These are phyloP conservation scores for Chiloscyllium punctatum DNA, from an alignment of 2,797 vertebrate genomes.

Conservation along the genomic window DNA sequence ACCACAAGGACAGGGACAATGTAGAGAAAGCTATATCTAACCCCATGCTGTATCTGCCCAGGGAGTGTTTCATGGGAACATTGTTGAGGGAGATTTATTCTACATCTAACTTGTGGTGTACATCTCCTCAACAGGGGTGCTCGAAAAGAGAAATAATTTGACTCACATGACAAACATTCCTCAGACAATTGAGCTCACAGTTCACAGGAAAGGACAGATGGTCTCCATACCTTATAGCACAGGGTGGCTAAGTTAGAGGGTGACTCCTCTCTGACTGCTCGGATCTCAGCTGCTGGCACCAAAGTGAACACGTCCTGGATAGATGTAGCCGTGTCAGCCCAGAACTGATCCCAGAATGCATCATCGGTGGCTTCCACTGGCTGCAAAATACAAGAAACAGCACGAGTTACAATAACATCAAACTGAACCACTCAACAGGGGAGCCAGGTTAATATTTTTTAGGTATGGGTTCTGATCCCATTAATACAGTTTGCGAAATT, in stretches of 20 bases:
- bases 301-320: conserved; percentile 96
- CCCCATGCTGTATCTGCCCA: background rate
- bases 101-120: background rate
- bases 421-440: too few relatives aligned
- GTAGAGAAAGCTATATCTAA: background rate
- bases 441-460: too few relatives aligned
- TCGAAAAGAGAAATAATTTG: background rate
- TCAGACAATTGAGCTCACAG: background rate
- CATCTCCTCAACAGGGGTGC: background rate
- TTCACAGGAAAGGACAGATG: background rate
- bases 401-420: background rate
- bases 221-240: conserved; percentile 85
- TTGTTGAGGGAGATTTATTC: background rate
- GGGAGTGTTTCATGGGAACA: background rate
- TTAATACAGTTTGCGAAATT: too few relatives aligned
- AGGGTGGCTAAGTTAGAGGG: conserved; percentile 95
- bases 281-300: conserved; percentile 93
- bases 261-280: conserved; percentile 91
- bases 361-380: conserved; percentile 95
- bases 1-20: background rate
- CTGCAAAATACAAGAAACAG: conserved; percentile 49
- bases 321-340: conserved; percentile 87
- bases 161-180: background rate
- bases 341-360: conserved; percentile 97
- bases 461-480: too few relatives aligned